A percentile compares a stretch with the other conserved stretches of the same genome.
phyloP scores from a whole-genome alignment of 2,797 vertebrate genomes.

The Parambassis ranga region DNA sequence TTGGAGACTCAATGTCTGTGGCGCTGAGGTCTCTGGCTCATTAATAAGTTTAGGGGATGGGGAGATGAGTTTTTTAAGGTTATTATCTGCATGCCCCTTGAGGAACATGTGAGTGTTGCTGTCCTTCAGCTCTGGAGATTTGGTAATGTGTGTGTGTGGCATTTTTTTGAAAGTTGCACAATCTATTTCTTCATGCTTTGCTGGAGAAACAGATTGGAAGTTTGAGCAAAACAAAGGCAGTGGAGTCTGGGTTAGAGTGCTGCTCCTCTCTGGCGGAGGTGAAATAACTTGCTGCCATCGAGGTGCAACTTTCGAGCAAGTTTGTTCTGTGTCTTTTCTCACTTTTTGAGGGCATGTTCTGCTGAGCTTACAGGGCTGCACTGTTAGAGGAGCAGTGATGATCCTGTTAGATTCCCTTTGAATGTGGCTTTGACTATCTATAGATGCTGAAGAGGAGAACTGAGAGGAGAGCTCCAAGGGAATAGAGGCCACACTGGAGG shows the following conservation, averaged over 20 bases:
- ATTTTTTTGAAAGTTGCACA: neutral
- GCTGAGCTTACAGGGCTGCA: constrained; percentile 9
- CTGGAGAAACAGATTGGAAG: constrained; percentile 17
- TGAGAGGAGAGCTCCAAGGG: constrained; percentile 62
- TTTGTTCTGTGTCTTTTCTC: constrained; percentile 20
- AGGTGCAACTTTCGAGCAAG: neutral
- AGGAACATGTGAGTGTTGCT: neutral
- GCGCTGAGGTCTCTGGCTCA: neutral
- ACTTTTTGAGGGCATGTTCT: neutral
- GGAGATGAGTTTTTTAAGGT: constrained; percentile 24
- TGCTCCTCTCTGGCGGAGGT: constrained; percentile 4
- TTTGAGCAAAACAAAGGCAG: constrained; percentile 32
- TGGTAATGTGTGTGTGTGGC: constrained; percentile 2
- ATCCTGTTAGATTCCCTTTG: constrained; percentile 33
- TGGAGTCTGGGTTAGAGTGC: neutral
- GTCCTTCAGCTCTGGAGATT: constrained; percentile 18
- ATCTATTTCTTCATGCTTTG: constrained; percentile 2
- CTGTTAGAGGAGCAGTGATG: constrained; percentile 15
- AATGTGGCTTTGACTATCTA: constrained; percentile 43
- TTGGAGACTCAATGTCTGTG: constrained; percentile 19
- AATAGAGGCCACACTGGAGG: constrained; percentile 77
- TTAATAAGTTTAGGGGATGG: neutral
- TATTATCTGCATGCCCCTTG: constrained; percentile 11
- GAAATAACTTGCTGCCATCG: constrained; percentile 44
- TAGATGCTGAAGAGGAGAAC: constrained; percentile 50